Conservation (phyloP, 2,113 vertebrate genomes). For the Catharus minimus region DNA sequence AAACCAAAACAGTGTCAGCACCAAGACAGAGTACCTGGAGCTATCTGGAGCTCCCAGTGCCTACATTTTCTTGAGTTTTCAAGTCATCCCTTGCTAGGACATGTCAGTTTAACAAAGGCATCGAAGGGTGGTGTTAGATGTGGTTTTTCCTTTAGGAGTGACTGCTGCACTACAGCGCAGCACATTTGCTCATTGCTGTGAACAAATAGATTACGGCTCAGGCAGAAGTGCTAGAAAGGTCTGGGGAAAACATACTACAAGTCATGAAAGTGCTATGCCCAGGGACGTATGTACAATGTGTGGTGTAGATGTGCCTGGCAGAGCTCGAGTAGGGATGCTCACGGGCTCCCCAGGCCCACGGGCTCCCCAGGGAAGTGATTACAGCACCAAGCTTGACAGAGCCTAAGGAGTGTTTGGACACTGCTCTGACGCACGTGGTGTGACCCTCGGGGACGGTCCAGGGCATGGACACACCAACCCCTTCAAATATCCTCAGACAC, state of each 20-base stretch:
- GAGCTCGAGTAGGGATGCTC: neutral
- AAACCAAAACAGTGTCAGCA: neutral
- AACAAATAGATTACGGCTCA: neutral
- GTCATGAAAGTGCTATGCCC: fast-evolving
- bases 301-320: neutral
- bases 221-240: neutral
- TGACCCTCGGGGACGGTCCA: no score
- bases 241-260: neutral
- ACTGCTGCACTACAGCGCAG: neutral
- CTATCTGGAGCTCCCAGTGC: neutral
- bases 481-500: neutral
- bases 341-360: fast-evolving
- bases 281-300: neutral
- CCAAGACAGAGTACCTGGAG: neutral
- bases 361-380: neutral
- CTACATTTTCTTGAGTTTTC: neutral
- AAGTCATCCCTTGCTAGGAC: neutral
- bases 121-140: neutral
- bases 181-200: neutral
- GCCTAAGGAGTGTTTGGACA: neutral
- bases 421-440: fast-evolving
- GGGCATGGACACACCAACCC: no score
- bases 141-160: neutral
- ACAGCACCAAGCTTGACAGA: no score
- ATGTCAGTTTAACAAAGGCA: neutral